Evolutionary conservation across 35 echinoderm and acorn worm genomes (phyloP), one percentile per base, ranked within the genome.

Genomic region (Ptychodera flava): DNA sequence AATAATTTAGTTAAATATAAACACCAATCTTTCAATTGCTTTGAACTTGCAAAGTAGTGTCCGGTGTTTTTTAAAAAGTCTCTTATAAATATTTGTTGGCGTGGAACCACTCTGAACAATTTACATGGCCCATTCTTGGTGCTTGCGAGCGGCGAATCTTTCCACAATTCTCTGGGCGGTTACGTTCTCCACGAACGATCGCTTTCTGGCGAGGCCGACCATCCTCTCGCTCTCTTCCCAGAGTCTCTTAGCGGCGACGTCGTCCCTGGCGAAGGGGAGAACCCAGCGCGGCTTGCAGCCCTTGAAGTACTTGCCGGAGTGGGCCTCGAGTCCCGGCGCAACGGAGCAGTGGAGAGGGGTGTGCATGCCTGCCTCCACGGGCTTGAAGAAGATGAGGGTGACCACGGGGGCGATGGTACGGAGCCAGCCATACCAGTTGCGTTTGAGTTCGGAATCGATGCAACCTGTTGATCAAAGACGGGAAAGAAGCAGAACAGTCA

Each of bases 321-420:
- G 82, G 16, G 80, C 38, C 10, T 89, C 77, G 16, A 91, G 86
- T 29, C 85, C 88, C 28, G 91, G 87, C 30, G 95, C 93, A 16
- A 92, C 90, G 33, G 95, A 87, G 36, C 95, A 97, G 78, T 97
- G 95, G 34, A 97, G 89, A 31, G 95, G 89, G 16, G 95, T 93
- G 52, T 90, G 88, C 1, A 92, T 89, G 1, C 95, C 95, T 30
- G 87, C 92, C 36, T 84, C 32, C 1, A 90, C 35, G 16, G 89
- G 85, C 31, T 97, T 97, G 16, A 97, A 85, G 37, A 97, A 94
- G 16, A 88, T 64, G 77, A 93, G 89, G 16, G 87, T 92, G 31
- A 97, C 91, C 35, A 94, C 16, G 16, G 95, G 95, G 1, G 92
- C 83, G 52, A 94, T 81, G 36, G 53, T 78, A 29, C 85, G 81